phyloP scores from a whole-genome alignment of 1,140 invertebrate species.

The Euglossa dilemma region DNA sequence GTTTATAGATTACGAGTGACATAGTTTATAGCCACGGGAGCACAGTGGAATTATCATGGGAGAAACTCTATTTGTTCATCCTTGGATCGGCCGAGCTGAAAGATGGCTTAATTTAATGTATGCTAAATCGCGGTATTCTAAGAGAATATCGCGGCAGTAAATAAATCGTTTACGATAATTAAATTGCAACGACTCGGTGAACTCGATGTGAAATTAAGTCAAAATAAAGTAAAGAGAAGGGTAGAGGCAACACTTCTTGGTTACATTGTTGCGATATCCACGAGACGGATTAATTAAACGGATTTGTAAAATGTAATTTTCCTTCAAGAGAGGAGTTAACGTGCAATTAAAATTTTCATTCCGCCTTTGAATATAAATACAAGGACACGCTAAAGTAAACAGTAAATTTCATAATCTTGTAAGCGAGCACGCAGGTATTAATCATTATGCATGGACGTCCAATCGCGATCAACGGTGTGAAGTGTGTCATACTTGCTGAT shows the following conservation, averaged over 20 bases:
- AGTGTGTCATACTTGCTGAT: constrained; percentile 2
- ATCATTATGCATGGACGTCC: background rate
- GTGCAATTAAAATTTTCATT: background rate
- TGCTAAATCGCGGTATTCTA: no score
- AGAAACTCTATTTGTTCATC: background rate
- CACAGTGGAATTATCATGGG: background rate
- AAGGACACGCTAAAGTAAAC: background rate
- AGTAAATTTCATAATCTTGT: constrained; percentile 25
- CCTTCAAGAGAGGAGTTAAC: no score
- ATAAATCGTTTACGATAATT: background rate
- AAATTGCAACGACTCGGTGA: background rate
- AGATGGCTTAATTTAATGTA: no score
- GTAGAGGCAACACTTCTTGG: background rate
- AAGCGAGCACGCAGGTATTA: constrained; percentile 3
- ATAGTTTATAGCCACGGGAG: background rate
- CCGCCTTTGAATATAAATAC: background rate
- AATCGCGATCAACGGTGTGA: background rate
- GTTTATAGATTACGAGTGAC: constrained; percentile 58
- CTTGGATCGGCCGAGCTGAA: no score
- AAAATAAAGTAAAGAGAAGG: background rate
- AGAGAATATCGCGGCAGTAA: no score
- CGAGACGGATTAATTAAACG: background rate
- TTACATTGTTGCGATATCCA: background rate
- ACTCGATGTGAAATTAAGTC: background rate
- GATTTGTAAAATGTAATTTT: background rate